phyloP scores from a whole-genome alignment of 1,140 invertebrate genomes.

The Scylla paramamosain region DNA sequence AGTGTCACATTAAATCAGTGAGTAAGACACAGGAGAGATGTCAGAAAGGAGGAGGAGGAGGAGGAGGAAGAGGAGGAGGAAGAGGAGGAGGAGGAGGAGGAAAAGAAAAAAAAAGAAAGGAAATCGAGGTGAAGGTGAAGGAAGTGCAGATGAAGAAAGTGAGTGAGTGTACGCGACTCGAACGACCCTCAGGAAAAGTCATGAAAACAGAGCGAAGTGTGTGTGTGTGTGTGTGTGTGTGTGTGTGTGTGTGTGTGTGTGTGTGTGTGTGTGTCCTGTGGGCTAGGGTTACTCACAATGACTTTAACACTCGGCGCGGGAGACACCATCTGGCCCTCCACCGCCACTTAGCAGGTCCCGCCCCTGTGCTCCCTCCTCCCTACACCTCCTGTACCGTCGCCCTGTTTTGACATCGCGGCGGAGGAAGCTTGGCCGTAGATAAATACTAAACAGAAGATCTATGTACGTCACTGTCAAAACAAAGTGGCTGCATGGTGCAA shows the following conservation, averaged over 20 bases:
- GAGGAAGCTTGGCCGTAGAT: not conserved
- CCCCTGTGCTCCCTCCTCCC: not conserved
- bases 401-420: not conserved
- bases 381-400: not conserved
- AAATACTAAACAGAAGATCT: not conserved
- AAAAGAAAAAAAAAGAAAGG: not conserved
- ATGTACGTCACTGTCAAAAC: not conserved
- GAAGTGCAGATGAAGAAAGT: not conserved
- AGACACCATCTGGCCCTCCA: constrained; percentile 27
- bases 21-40: not conserved
- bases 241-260: constrained; percentile 48
- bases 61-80: not conserved
- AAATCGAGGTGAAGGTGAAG: not conserved
- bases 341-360: constrained; percentile 28
- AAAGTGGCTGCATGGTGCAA: not conserved
- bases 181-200: not conserved
- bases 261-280: constrained; percentile 26
- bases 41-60: not conserved
- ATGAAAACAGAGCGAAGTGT: not conserved
- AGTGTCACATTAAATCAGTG: not conserved
- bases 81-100: constrained; percentile 1
- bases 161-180: no score
- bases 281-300: constrained; percentile 47
- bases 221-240: constrained; percentile 47
- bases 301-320: constrained; percentile 42